Conservation (phyloP, 2,888 invertebrate genomes). For the Agrypnus murinus region DNA sequence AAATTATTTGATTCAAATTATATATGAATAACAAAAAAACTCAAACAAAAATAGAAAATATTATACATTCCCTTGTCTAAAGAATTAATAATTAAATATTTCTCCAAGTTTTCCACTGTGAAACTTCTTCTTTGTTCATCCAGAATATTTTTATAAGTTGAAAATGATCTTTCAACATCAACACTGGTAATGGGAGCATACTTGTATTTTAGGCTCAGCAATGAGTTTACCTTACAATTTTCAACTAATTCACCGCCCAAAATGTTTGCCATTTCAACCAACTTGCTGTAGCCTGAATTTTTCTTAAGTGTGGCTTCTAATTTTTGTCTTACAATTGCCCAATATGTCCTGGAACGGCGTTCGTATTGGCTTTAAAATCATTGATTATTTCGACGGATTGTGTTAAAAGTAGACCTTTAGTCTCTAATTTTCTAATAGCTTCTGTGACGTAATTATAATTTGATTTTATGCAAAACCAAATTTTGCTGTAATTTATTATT, state of each 20-base stretch:
- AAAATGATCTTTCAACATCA: constrained; percentile 25
- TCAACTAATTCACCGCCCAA: not conserved
- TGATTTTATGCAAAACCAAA: too few species aligned
- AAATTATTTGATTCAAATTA: too few species aligned
- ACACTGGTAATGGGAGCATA: constrained; percentile 17
- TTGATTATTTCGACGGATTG: not conserved
- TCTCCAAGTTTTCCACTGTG: constrained; percentile 10
- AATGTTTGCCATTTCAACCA: not conserved
- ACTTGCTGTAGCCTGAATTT: constrained; percentile 4
- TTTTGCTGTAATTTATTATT: not conserved
- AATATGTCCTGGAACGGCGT: not conserved
- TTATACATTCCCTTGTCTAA: too few species aligned
- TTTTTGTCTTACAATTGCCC: not conserved
- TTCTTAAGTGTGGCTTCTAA: not conserved
- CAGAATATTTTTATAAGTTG: constrained; percentile 21
- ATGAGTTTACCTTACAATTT: constrained; percentile 1
- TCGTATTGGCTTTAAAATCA: not conserved
- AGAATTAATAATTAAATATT: constrained; percentile 22
- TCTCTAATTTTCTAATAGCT: not conserved
- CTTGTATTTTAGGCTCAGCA: not conserved
- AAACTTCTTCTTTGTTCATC: constrained; percentile 6
- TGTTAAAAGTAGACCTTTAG: not conserved
- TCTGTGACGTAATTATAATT: too few species aligned
- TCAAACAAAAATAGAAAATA: too few species aligned
- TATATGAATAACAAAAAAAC: too few species aligned